Evolutionary conservation across 2,113 vertebrate genomes (phyloP).

Genomic region (Clarias macrocephalus): DNA sequence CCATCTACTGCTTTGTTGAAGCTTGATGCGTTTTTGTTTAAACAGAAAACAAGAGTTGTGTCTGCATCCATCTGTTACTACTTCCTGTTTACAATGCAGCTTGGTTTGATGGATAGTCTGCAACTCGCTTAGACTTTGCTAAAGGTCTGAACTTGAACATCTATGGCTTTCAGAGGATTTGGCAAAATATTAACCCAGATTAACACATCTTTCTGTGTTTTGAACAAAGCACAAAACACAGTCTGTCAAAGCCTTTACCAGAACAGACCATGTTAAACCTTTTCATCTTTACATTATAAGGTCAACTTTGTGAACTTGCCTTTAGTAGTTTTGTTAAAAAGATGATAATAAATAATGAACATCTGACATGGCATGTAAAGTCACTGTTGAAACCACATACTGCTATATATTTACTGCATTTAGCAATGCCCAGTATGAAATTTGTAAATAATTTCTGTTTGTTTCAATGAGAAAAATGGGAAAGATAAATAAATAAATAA

Average conservation of each 20-base stretch:
- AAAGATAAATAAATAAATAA: constrained; percentile 4
- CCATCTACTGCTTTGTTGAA: not conserved
- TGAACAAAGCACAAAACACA: not conserved
- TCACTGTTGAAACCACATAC: not conserved
- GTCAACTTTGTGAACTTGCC: not conserved
- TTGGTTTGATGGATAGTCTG: not conserved
- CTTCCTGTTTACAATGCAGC: not conserved
- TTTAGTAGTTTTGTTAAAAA: not conserved
- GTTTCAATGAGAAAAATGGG: not conserved
- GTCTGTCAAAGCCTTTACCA: not conserved
- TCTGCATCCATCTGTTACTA: not conserved
- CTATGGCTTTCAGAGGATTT: not conserved
- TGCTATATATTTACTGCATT: not conserved
- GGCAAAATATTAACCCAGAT: not conserved
- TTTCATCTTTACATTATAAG: not conserved
- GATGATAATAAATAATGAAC: not conserved
- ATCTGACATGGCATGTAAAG: not conserved
- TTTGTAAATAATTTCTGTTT: not conserved
- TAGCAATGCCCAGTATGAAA: not conserved
- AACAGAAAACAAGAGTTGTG: not conserved
- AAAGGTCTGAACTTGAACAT: not conserved
- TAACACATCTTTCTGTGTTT: not conserved
- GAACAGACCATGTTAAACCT: not conserved
- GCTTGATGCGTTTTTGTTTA: not conserved
- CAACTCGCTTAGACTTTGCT: not conserved